phyloP scores from a whole-genome alignment of 2,888 invertebrate genomes.

The Conistra vaccinii region DNA sequence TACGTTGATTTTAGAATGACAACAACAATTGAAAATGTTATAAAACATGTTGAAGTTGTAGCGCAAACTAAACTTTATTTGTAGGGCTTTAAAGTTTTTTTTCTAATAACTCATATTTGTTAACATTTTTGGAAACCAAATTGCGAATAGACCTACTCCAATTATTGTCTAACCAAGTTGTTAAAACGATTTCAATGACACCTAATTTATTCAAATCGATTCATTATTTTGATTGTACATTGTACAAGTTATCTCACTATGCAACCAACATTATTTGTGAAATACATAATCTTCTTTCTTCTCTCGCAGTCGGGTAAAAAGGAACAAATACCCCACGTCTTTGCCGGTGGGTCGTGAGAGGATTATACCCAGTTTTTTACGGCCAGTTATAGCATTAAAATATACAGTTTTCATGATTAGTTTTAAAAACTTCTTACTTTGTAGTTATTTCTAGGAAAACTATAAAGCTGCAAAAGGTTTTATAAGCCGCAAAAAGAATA shows the following conservation, averaged over 20 bases:
- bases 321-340: not conserved
- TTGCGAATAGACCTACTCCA: too few species aligned
- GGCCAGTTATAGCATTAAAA: conserved; percentile 6
- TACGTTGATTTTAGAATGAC: not conserved
- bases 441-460: not conserved
- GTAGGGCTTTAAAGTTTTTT: not conserved
- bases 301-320: not conserved
- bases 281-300: not conserved
- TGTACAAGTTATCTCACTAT: not conserved
- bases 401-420: not conserved
- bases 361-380: not conserved
- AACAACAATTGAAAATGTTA: not conserved
- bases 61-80: not conserved
- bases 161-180: too few species aligned
- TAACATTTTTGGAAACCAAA: not conserved
- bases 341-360: not conserved
- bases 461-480: conserved; percentile 1
- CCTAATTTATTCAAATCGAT: not conserved
- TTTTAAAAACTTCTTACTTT: conserved; percentile 4
- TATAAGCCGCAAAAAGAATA: not conserved
- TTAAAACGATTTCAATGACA: not conserved
- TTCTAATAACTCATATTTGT: not conserved
- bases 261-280: not conserved
- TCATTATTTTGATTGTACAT: not conserved
- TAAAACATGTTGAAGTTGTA: too few species aligned